Evolutionary conservation across 2,797 vertebrate genomes (phyloP).

Genomic region (Lacerta agilis): DNA sequence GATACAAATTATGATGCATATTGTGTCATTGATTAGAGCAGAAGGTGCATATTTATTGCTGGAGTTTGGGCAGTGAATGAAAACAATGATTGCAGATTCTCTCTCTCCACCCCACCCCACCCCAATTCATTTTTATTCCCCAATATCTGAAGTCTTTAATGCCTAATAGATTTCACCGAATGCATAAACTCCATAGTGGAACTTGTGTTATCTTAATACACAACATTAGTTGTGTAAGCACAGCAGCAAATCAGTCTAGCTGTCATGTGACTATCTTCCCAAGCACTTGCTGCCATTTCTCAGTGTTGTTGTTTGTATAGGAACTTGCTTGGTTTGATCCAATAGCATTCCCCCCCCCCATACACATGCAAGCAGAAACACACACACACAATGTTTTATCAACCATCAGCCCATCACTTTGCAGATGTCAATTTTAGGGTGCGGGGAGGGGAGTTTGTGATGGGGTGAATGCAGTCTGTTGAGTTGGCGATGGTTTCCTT

Average conservation of each 20-base stretch:
- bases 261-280: constrained; percentile 52
- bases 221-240: constrained; percentile 40
- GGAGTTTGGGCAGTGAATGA: constrained; percentile 25
- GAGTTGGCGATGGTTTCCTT: constrained; percentile 14
- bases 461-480: constrained; percentile 22
- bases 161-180: constrained; percentile 51
- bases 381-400: constrained; percentile 25
- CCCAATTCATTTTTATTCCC: not conserved
- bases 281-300: constrained; percentile 53
- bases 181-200: constrained; percentile 32
- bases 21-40: constrained; percentile 37
- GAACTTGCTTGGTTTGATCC: constrained; percentile 59
- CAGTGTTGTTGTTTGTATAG: constrained; percentile 57
- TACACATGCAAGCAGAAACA: constrained; percentile 10
- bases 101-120: not conserved
- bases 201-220: constrained; percentile 60
- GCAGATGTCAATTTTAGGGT: constrained; percentile 37
- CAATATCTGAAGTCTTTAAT: constrained; percentile 33
- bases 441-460: constrained; percentile 15
- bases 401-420: constrained; percentile 37
- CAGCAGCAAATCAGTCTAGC: constrained; percentile 16
- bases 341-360: constrained; percentile 58
- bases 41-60: constrained; percentile 32
- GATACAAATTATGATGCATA: constrained; percentile 38
- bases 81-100: constrained; percentile 21